Percentiles rank a stretch among this genome's conserved stretches.
Conservation (phyloP, 2,113 vertebrate species). For the Rhinogobius similis region DNA sequence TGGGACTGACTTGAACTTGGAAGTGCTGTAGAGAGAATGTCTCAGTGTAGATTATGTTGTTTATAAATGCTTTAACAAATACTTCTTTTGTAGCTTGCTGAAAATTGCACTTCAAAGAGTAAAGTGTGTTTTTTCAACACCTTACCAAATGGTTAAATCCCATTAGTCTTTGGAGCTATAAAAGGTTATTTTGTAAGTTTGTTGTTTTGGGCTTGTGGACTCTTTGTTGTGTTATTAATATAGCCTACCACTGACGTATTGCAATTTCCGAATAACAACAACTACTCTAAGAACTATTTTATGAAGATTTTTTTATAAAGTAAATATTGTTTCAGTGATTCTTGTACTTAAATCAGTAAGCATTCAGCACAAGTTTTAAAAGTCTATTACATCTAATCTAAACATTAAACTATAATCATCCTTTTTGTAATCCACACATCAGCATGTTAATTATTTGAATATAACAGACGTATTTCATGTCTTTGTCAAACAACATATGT, state of each 20-base stretch:
- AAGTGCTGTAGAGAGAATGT: not conserved
- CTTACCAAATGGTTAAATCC: not conserved
- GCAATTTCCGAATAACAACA: too few species aligned
- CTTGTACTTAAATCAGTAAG: not conserved
- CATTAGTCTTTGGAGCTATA: constrained; percentile 1
- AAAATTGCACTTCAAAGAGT: not conserved
- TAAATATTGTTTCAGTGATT: not conserved
- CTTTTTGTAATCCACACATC: too few species aligned
- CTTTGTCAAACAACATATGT: too few species aligned
- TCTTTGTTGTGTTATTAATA: not conserved
- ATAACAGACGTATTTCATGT: too few species aligned
- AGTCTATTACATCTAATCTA: too few species aligned
- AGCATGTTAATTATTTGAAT: too few species aligned
- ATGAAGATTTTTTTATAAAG: too few species aligned
- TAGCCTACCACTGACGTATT: not conserved
- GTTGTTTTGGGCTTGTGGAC: not conserved
- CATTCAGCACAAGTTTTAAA: not conserved
- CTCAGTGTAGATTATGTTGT: not conserved
- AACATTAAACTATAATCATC: too few species aligned
- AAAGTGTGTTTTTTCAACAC: not conserved
- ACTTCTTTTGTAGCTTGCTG: not conserved
- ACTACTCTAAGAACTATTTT: too few species aligned
- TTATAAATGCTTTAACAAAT: not conserved
- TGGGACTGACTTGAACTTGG: not conserved
- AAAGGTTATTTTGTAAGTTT: not conserved